Conservation (phyloP, 2,797 vertebrate genomes). For the Sebastes minor region DNA sequence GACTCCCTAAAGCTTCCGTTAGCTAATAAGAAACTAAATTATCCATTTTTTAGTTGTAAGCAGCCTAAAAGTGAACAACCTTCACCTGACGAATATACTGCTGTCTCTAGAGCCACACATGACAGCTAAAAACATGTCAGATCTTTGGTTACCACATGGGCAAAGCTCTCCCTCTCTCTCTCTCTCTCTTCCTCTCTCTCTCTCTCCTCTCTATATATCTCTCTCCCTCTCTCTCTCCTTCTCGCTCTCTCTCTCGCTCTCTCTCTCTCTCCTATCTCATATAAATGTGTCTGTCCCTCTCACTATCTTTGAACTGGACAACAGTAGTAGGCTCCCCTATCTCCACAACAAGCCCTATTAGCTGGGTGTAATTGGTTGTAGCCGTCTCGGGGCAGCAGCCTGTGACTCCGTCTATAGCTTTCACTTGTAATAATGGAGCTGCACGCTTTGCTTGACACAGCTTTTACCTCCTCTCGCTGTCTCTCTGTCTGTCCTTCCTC, state of each 20-base stretch:
- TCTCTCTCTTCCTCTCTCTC: too few species aligned
- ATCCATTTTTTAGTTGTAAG: too few species aligned
- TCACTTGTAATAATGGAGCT: not conserved
- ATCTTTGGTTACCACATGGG: too few species aligned
- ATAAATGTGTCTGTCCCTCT: not conserved
- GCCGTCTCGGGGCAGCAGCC: not conserved
- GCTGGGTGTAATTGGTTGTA: not conserved
- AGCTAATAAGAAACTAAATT: too few species aligned
- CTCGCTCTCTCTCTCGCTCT: not conserved
- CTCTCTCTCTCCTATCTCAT: not conserved
- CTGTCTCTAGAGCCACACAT: too few species aligned
- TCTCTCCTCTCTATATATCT: too few species aligned
- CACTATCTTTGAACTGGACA: not conserved
- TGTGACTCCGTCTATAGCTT: not conserved
- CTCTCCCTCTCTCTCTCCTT: not conserved
- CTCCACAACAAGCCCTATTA: not conserved
- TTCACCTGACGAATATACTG: too few species aligned
- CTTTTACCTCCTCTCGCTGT: not conserved
- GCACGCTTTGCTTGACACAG: not conserved
- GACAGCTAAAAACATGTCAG: too few species aligned
- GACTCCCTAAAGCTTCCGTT: too few species aligned
- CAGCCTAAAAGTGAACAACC: too few species aligned
- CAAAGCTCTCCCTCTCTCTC: too few species aligned
- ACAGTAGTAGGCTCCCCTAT: not conserved
- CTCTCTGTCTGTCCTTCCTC: slow-evolving; percentile 6